Conservation (phyloP, 1,140 invertebrate genomes). For the Neomicropteryx cornuta region DNA sequence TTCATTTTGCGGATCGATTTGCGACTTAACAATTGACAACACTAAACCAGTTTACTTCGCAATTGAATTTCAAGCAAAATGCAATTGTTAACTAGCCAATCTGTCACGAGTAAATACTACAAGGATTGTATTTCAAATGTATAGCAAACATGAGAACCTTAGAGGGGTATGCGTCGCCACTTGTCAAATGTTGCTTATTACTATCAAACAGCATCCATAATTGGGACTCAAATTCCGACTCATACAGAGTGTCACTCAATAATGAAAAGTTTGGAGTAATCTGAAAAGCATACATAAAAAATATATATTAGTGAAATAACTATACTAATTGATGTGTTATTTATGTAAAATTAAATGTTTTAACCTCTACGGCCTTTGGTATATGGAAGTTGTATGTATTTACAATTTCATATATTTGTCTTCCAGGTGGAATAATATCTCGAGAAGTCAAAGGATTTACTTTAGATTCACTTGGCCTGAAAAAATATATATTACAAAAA, state of each 20-base stretch:
- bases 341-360: not conserved
- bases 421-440: slow-evolving; percentile 73
- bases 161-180: slow-evolving; percentile 81
- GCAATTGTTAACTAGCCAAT: too few species aligned
- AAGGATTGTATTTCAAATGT: too few species aligned
- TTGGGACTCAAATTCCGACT: slow-evolving; percentile 90
- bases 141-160: slow-evolving; percentile 46
- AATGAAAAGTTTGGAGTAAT: slow-evolving; percentile 62
- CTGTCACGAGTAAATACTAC: too few species aligned
- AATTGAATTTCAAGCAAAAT: too few species aligned
- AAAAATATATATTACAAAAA: slow-evolving; percentile 17
- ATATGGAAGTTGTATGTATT: slow-evolving; percentile 80
- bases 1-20: too few species aligned
- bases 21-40: too few species aligned
- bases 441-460: slow-evolving; percentile 60
- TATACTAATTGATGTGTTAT: not conserved
- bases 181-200: slow-evolving; percentile 79
- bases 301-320: not conserved
- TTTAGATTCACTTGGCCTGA: slow-evolving; percentile 69
- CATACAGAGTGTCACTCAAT: slow-evolving; percentile 82
- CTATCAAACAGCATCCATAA: slow-evolving; percentile 91
- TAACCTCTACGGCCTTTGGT: slow-evolving; percentile 69
- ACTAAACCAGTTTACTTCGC: too few species aligned
- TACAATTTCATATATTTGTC: slow-evolving; percentile 84
- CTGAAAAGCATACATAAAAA: slow-evolving; percentile 15